Conservation (phyloP, 2,888 invertebrate species). For the Exocentrus adspersus region DNA sequence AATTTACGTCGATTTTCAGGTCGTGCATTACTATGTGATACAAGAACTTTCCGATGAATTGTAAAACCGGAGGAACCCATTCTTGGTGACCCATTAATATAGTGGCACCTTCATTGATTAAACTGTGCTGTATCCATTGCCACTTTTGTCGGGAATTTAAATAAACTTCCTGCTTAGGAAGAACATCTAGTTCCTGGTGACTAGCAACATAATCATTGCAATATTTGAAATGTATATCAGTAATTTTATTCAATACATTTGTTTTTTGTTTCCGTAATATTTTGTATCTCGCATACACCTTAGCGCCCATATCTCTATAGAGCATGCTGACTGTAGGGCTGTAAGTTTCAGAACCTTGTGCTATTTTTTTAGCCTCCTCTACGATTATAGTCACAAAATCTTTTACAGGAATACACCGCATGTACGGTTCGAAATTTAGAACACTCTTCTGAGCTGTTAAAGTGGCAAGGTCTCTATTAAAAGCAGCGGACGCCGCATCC, state of each 20-base stretch:
- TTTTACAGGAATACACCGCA: constrained; percentile 58
- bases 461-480: constrained; percentile 74
- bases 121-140: constrained; percentile 72
- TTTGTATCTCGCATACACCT: constrained; percentile 75
- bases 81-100: constrained; percentile 62
- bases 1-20: constrained; percentile 82
- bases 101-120: constrained; percentile 52
- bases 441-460: constrained; percentile 68
- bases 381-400: constrained; percentile 72
- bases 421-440: constrained; percentile 56
- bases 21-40: constrained; percentile 88
- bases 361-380: constrained; percentile 74
- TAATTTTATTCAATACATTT: constrained; percentile 74
- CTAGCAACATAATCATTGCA: constrained; percentile 53
- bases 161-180: constrained; percentile 49
- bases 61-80: constrained; percentile 75
- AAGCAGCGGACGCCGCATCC: constrained; percentile 69
- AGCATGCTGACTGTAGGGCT: constrained; percentile 76
- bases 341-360: constrained; percentile 82
- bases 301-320: constrained; percentile 74
- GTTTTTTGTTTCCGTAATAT: constrained; percentile 73
- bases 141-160: constrained; percentile 76
- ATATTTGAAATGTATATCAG: constrained; percentile 56
- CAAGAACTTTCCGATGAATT: constrained; percentile 82
- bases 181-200: constrained; percentile 47